Conservation (phyloP, 1,140 invertebrate genomes). For the Brachionus plicatilis region DNA sequence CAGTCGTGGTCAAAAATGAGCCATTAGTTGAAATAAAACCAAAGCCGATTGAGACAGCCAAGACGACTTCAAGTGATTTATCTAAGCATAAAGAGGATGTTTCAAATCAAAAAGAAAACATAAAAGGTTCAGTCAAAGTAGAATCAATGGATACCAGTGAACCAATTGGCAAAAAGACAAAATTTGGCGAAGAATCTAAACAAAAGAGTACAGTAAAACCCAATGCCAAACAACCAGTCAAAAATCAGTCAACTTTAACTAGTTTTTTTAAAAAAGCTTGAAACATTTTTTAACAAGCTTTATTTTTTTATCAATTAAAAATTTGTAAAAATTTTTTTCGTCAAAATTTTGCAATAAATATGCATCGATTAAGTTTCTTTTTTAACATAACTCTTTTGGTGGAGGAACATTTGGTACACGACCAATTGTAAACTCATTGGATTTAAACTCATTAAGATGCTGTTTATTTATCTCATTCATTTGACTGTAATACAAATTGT, state of each 20-base stretch:
- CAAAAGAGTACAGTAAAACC: background rate
- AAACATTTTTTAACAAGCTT: background rate
- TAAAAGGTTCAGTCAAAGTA: constrained; percentile 10
- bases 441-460: constrained; percentile 21
- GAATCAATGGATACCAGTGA: constrained; percentile 12
- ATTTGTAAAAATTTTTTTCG: background rate
- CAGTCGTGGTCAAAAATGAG: background rate
- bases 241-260: constrained; percentile 3
- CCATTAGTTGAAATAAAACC: background rate
- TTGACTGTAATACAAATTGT: background rate
- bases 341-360: background rate
- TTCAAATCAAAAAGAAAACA: constrained; percentile 30
- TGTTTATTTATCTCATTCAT: background rate
- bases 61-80: constrained; percentile 17
- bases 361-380: background rate
- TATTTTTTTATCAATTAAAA: background rate
- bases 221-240: background rate
- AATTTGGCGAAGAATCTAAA: background rate
- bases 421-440: constrained; percentile 26
- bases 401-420: constrained; percentile 7
- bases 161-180: background rate
- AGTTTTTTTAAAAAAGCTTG: constrained; percentile 26
- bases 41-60: background rate
- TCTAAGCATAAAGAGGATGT: background rate
- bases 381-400: constrained; percentile 25